Conservation (phyloP, 2,797 vertebrate genomes). For the Protosalanx chinensis region DNA sequence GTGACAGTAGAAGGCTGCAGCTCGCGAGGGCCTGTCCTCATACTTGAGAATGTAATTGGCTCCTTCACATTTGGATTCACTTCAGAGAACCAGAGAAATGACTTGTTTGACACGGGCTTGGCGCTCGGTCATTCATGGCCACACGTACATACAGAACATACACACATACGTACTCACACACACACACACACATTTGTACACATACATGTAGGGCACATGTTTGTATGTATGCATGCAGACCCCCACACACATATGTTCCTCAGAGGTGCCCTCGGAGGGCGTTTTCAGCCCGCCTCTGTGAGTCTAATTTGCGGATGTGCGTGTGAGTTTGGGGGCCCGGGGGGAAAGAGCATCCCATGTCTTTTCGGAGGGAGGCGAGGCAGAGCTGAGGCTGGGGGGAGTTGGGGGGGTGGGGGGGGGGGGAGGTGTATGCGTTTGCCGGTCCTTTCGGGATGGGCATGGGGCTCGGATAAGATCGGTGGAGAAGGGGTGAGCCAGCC, state of each 20-base stretch:
- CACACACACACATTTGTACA: slow-evolving; percentile 37
- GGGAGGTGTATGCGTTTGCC: slow-evolving; percentile 58
- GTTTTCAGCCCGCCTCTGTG: slow-evolving; percentile 67
- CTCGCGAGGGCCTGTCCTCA: slow-evolving; percentile 52
- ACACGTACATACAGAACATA: slow-evolving; percentile 38
- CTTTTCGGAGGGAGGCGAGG: slow-evolving; percentile 36
- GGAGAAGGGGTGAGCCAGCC: slow-evolving; percentile 66
- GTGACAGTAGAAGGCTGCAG: slow-evolving; percentile 48
- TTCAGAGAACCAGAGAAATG: slow-evolving; percentile 62
- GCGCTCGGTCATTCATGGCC: slow-evolving; percentile 12
- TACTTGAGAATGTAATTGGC: slow-evolving; percentile 59
- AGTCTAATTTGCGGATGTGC: slow-evolving; percentile 78
- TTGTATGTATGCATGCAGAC: slow-evolving; percentile 2
- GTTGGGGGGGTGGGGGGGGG: slow-evolving; percentile 43
- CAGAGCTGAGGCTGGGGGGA: not conserved
- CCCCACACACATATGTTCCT: slow-evolving; percentile 65
- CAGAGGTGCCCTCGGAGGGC: slow-evolving; percentile 68
- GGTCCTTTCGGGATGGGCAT: slow-evolving; percentile 65
- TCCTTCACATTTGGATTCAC: slow-evolving; percentile 63
- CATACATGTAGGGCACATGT: not conserved
- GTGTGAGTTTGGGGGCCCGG: slow-evolving; percentile 67
- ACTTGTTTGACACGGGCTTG: slow-evolving; percentile 58
- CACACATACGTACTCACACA: slow-evolving; percentile 17
- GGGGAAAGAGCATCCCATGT: slow-evolving; percentile 67
- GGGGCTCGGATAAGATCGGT: slow-evolving; percentile 75